Conservation (phyloP, 2,797 vertebrate species). For the Scleropages formosus region DNA sequence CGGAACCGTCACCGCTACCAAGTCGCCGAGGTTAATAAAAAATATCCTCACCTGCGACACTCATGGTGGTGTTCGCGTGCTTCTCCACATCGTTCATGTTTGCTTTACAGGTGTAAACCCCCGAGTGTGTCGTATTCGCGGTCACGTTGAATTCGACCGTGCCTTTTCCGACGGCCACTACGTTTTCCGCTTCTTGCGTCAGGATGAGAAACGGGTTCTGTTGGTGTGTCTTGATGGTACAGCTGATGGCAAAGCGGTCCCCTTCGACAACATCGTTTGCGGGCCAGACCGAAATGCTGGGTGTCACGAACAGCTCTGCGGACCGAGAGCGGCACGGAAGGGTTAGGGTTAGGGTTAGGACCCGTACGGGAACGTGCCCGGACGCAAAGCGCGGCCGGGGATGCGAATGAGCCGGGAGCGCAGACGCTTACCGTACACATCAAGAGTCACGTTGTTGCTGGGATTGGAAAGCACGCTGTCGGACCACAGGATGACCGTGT, state of each 20-base stretch:
- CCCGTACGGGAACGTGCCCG: neutral
- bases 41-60: slow-evolving; percentile 66
- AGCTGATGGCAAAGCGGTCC: slow-evolving; percentile 56
- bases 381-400: neutral
- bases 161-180: slow-evolving; percentile 31
- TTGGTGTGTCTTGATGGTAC: slow-evolving; percentile 24
- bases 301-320: slow-evolving; percentile 53
- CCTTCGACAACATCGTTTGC: slow-evolving; percentile 58
- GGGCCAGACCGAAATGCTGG: slow-evolving; percentile 52
- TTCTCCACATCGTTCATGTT: slow-evolving; percentile 38
- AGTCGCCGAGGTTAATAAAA: no score
- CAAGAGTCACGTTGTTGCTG: slow-evolving; percentile 47
- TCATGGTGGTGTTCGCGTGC: slow-evolving; percentile 4
- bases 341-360: neutral
- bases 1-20: no score
- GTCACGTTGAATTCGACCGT: slow-evolving; percentile 36
- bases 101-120: slow-evolving; percentile 57
- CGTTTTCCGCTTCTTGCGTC: slow-evolving; percentile 33
- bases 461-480: slow-evolving; percentile 29
- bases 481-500: slow-evolving; percentile 35
- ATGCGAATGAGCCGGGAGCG: neutral
- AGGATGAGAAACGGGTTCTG: slow-evolving; percentile 23
- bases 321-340: slow-evolving; percentile 23
- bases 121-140: slow-evolving; percentile 38
- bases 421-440: slow-evolving; percentile 54